These are phyloP conservation scores for Pomacea canaliculata DNA, from an alignment of 2,888 invertebrate genomes.

Conservation along the genomic window DNA sequence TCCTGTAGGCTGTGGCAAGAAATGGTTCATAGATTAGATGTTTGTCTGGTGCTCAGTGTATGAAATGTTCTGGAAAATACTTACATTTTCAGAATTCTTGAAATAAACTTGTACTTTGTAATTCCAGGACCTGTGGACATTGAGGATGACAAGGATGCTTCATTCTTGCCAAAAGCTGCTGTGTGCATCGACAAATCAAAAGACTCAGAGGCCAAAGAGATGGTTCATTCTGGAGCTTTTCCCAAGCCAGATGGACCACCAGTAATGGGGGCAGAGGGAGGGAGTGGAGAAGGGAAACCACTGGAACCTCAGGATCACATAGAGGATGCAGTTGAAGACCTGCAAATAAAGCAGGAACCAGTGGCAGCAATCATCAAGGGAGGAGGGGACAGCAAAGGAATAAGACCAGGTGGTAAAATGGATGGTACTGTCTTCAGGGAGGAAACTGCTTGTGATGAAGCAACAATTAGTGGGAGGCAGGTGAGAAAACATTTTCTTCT, in stretches of 20 bases:
- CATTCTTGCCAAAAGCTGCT: slow-evolving; percentile 27
- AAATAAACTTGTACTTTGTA: neutral
- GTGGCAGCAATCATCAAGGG: slow-evolving; percentile 16
- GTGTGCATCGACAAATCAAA: slow-evolving; percentile 30
- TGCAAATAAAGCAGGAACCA: slow-evolving; percentile 27
- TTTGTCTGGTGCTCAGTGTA: too few species aligned
- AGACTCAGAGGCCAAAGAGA: slow-evolving; percentile 31
- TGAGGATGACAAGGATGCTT: slow-evolving; percentile 32
- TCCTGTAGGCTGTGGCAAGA: too few species aligned
- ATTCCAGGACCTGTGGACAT: slow-evolving; percentile 22
- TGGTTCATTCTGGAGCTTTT: neutral
- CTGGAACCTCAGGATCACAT: neutral
- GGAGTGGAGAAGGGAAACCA: slow-evolving; percentile 6
- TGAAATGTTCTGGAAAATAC: too few species aligned
- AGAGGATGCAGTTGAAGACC: slow-evolving; percentile 7
- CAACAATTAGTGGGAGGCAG: slow-evolving; percentile 3
- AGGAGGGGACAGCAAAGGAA: slow-evolving; percentile 28
- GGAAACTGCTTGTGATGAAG: slow-evolving; percentile 6
- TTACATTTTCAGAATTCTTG: neutral
- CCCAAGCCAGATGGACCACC: slow-evolving; percentile 1
- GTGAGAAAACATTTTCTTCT: neutral
- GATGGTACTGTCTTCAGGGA: slow-evolving; percentile 1
- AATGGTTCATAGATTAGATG: too few species aligned
- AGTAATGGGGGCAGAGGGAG: neutral
- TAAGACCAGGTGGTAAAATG: slow-evolving; percentile 26